Conservation (phyloP, 2,888 invertebrate genomes). For the Heliconius cydno region DNA sequence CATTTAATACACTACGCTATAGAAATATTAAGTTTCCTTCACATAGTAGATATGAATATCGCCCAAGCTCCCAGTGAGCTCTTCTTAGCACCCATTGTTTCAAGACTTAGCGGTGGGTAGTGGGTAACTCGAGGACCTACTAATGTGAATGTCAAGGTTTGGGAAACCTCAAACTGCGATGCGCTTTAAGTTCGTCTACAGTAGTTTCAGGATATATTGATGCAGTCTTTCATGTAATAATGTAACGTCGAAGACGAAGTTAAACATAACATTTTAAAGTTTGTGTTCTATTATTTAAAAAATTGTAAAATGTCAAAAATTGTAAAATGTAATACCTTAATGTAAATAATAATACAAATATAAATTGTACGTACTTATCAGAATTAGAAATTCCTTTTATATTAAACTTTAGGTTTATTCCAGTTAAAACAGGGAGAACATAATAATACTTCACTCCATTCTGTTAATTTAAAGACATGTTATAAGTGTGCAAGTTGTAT, state of each 20-base stretch:
- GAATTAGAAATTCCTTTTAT: not conserved
- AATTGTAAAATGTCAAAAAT: not conserved
- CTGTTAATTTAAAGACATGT: too few relatives aligned
- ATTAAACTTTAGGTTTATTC: too few relatives aligned
- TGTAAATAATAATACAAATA: not conserved
- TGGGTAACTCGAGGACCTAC: not conserved
- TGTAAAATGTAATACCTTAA: not conserved
- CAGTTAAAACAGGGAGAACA: too few relatives aligned
- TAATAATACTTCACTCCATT: too few relatives aligned
- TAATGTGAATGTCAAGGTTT: constrained; percentile 2
- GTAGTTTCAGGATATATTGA: not conserved
- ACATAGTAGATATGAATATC: constrained; percentile 1
- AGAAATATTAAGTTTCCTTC: not conserved
- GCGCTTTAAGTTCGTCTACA: not conserved
- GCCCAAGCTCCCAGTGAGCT: not conserved
- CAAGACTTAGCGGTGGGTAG: constrained; percentile 11
- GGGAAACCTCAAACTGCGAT: not conserved
- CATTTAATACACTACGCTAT: not conserved
- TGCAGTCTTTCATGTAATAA: not conserved
- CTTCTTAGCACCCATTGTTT: constrained; percentile 4
- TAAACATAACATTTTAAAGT: too few relatives aligned
- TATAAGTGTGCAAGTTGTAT: too few relatives aligned
- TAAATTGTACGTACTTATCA: not conserved
- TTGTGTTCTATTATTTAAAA: not conserved
- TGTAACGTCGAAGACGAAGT: too few relatives aligned